phyloP scores from a whole-genome alignment of 2,797 vertebrate genomes.

The Peromyscus nudipes region DNA sequence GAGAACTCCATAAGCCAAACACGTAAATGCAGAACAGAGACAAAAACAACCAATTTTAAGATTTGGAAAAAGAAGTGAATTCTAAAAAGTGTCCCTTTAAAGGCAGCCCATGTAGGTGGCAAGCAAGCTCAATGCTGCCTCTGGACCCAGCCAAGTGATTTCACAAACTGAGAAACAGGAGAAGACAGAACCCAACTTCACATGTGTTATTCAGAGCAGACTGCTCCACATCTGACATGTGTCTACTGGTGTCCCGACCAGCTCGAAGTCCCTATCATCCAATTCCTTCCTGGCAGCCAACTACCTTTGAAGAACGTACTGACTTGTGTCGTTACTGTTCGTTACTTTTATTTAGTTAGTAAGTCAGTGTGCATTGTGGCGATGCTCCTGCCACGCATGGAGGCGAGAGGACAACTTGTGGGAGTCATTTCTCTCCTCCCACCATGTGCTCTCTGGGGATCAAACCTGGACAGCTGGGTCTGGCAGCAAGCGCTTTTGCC shows the following conservation, averaged over 20 bases:
- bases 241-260: neutral
- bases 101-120: neutral
- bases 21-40: neutral
- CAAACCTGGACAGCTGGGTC: neutral
- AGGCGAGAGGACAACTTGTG: neutral
- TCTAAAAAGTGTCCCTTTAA: constrained; percentile 37
- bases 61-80: constrained; percentile 42
- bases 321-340: neutral
- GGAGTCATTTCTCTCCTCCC: neutral
- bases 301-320: neutral
- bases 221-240: neutral
- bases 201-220: neutral
- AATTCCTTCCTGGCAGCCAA: neutral
- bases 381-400: neutral
- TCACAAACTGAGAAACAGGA: neutral
- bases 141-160: constrained; percentile 36
- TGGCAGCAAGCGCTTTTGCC: neutral
- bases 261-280: neutral
- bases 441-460: neutral
- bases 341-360: too few species aligned
- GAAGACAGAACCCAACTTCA: neutral
- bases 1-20: neutral
- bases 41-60: constrained; percentile 60
- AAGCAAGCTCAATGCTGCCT: neutral
- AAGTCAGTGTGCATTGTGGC: neutral